These are phyloP conservation scores for Caenorhabditis sp. DNA, from an alignment of 2,888 invertebrate species.

Conservation along the genomic window DNA sequence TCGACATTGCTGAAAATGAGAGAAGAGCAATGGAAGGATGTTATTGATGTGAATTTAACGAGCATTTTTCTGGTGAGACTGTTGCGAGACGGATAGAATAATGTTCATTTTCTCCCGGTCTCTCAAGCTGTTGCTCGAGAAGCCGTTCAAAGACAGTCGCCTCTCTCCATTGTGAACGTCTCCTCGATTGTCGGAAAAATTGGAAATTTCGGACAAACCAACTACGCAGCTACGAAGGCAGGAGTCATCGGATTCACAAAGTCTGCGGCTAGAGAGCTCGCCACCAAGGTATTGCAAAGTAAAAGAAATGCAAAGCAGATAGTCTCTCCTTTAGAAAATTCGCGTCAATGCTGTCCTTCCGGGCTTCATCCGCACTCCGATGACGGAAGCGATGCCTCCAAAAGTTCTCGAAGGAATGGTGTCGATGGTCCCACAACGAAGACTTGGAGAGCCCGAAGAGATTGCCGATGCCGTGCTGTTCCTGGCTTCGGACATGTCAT, in stretches of 20 bases:
- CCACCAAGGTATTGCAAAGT: slow-evolving; percentile 77
- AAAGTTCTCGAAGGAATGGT: slow-evolving; percentile 78
- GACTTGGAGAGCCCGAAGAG: slow-evolving; percentile 82
- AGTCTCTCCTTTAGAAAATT: slow-evolving; percentile 54
- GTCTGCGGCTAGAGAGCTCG: slow-evolving; percentile 90
- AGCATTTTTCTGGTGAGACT: slow-evolving; percentile 80
- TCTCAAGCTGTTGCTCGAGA: slow-evolving; percentile 87
- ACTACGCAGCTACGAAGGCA: slow-evolving; percentile 92
- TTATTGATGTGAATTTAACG: slow-evolving; percentile 90
- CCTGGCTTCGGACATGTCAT: slow-evolving; percentile 88
- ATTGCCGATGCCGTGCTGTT: slow-evolving; percentile 90
- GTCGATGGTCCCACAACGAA: slow-evolving; percentile 67
- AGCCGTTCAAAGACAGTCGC: slow-evolving; percentile 84
- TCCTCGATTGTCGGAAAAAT: slow-evolving; percentile 88
- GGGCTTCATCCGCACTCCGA: slow-evolving; percentile 90
- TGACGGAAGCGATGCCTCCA: slow-evolving; percentile 87
- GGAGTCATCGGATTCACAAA: slow-evolving; percentile 90
- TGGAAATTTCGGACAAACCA: slow-evolving; percentile 90
- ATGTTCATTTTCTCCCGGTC: slow-evolving; percentile 83
- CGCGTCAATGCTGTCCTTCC: slow-evolving; percentile 88
- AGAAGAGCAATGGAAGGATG: slow-evolving; percentile 85
- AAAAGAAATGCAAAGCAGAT: not conserved
- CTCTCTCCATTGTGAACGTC: slow-evolving; percentile 85
- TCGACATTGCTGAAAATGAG: slow-evolving; percentile 88
- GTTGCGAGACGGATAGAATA: not conserved